Base-by-base conservation (phyloP, 1,140 invertebrate species). In the Chelonus insularis region DNA sequence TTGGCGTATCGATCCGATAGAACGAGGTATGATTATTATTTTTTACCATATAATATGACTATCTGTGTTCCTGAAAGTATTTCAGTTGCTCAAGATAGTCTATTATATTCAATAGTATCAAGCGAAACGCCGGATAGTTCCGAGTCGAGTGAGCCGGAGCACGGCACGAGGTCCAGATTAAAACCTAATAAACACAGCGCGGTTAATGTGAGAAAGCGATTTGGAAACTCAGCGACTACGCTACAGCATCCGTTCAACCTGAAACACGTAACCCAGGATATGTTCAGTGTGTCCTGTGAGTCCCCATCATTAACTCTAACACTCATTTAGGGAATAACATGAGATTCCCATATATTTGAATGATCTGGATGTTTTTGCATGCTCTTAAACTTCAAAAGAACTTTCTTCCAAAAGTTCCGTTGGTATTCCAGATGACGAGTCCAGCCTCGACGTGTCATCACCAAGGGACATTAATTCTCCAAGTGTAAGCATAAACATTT, bases 401-500 rank as follows among this genome's bases (percentile, higher is more conserved):
- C 7, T 43, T 20, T 18, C 16, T 14, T 14, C 8, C 14, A 43
- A 16, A 43, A 43, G 14, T 16, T 7, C 16, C 4, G 16, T 47
- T 61, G 14, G 8, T 55, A 79, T 86, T 70, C 83, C 84, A 65
- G 87, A 89, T 68, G 87, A 89, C 62, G 87, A 89, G 66, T 87
- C 86, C 2, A 87, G 86, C 74, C 75, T 88, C 52, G 88, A 89
- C 64, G 85, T 88, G 12, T 87, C 87, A 1, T 88, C 87, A 11
- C 87, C 87, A 0, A 76, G 86, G 63, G 87, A 88, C 76, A 84
- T 88, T 47, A 88, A 89, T 73, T 90, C 88, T 41, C 87, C 88
- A 6, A 85, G 88, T 77, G 87, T 88, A 75, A 81, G 79, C 79
- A 51, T 11, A 23, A 12, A 9, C n/a, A n/a, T n/a, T n/a, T n/a